These are phyloP conservation scores for Zeus faber DNA, from an alignment of 2,113 vertebrate genomes.

Conservation along the genomic window DNA sequence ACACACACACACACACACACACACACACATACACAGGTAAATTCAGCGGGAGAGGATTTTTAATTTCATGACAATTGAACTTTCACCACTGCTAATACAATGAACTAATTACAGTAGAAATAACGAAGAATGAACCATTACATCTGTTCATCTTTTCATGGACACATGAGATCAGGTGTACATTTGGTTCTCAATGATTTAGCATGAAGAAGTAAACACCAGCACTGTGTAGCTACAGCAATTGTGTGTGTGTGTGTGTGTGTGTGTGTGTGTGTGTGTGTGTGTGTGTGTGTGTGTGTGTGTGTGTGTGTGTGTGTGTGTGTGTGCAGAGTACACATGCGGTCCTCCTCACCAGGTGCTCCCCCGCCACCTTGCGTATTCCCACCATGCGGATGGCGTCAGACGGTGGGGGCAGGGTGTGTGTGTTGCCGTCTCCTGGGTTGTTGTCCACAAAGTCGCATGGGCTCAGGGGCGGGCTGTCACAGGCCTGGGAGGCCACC, in stretches of 20 bases:
- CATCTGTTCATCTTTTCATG: too few species aligned
- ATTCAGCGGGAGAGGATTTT: too few species aligned
- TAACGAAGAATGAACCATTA: too few species aligned
- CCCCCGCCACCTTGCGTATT: constrained; percentile 87
- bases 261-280: neutral
- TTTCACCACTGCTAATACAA: too few species aligned
- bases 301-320: neutral
- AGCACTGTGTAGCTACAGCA: too few species aligned
- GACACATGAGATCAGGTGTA: too few species aligned
- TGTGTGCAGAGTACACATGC: neutral
- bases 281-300: neutral
- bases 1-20: constrained; percentile 1
- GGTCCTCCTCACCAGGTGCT: constrained; percentile 84
- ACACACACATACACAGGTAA: neutral
- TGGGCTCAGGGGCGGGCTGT: constrained; percentile 82
- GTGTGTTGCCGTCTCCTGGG: constrained; percentile 45
- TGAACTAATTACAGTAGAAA: too few species aligned
- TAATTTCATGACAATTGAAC: too few species aligned
- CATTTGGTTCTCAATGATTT: too few species aligned
- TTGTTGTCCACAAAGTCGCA: constrained; percentile 75
- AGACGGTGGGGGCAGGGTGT: constrained; percentile 77
- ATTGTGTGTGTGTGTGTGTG: neutral
- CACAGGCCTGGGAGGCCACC: constrained; percentile 87
- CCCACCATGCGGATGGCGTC: constrained; percentile 95
- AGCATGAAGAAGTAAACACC: too few species aligned